Evolutionary conservation across 2,888 invertebrate genomes (phyloP).

Genomic region (Xestobium rufovillosum): DNA sequence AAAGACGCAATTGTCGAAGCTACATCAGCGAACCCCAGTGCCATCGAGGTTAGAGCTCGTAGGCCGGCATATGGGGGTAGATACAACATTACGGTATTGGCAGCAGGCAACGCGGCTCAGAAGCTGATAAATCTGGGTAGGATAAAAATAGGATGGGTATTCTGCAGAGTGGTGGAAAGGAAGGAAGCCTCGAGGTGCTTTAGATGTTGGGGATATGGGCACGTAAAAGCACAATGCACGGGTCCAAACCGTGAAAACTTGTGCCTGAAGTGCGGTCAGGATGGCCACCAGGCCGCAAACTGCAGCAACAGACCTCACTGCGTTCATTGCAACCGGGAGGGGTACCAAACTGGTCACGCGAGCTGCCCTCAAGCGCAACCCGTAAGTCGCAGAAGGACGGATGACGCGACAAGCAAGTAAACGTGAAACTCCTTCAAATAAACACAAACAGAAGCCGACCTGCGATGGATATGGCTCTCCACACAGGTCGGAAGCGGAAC

Average conservation of each 20-base stretch:
- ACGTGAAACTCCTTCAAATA: too few relatives aligned
- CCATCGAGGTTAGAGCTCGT: background rate
- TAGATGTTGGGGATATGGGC: slow-evolving; percentile 12
- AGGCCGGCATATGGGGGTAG: slow-evolving; percentile 9
- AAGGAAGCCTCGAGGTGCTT: slow-evolving; percentile 9
- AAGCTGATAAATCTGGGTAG: slow-evolving; percentile 8
- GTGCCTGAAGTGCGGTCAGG: slow-evolving; percentile 14
- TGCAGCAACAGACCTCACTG: slow-evolving; percentile 7
- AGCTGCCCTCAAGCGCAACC: too few relatives aligned
- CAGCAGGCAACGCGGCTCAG: slow-evolving; percentile 4
- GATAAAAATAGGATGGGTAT: slow-evolving; percentile 14
- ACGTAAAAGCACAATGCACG: slow-evolving; percentile 10
- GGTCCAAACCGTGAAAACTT: slow-evolving; percentile 8
- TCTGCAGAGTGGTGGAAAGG: slow-evolving; percentile 12
- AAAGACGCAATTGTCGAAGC: slow-evolving; percentile 3
- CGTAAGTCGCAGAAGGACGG: too few relatives aligned
- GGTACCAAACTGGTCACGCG: background rate
- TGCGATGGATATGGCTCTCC: too few relatives aligned
- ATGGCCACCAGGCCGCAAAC: slow-evolving; percentile 9
- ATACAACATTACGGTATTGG: background rate
- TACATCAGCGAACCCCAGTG: slow-evolving; percentile 1
- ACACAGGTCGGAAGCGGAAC: too few relatives aligned
- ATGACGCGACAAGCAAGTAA: too few relatives aligned
- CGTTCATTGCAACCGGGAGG: background rate
- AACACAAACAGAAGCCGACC: too few relatives aligned